A percentile compares a stretch with the other conserved stretches of the same genome.
These are phyloP conservation scores for Patella caerulea DNA, from an alignment of 2,888 invertebrate genomes.

Conservation along the genomic window DNA sequence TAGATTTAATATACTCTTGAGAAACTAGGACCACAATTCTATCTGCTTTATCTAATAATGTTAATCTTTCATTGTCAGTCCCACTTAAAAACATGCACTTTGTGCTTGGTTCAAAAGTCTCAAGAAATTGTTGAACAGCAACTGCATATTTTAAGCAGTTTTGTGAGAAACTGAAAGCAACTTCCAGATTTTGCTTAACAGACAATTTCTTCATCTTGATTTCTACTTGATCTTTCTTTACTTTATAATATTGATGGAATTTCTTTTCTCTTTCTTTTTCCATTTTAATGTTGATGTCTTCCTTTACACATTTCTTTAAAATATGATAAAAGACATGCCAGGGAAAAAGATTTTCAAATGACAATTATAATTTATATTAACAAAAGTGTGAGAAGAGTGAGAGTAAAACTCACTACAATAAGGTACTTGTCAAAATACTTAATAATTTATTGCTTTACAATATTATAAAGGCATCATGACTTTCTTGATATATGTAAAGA, in stretches of 20 bases:
- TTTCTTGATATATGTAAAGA: too few relatives aligned
- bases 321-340: too few relatives aligned
- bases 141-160: slow-evolving; percentile 33
- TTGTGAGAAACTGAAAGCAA: slow-evolving; percentile 36
- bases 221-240: not conserved
- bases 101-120: slow-evolving; percentile 28
- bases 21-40: slow-evolving; percentile 60
- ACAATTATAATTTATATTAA: too few relatives aligned
- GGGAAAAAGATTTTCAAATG: too few relatives aligned
- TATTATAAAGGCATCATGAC: too few relatives aligned
- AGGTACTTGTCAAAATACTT: too few relatives aligned
- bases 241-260: slow-evolving; percentile 14
- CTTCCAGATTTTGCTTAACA: not conserved
- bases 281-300: not conserved
- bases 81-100: slow-evolving; percentile 39
- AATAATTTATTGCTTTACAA: too few relatives aligned
- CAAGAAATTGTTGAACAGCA: slow-evolving; percentile 27
- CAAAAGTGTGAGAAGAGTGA: too few relatives aligned
- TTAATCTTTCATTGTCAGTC: slow-evolving; percentile 35
- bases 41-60: slow-evolving; percentile 50
- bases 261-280: slow-evolving; percentile 11
- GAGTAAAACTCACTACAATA: too few relatives aligned
- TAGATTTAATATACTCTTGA: slow-evolving; percentile 48
- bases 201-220: not conserved
- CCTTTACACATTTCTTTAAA: too few relatives aligned